A percentile compares a stretch with the other conserved stretches of the same genome.
Conservation (phyloP, 2,888 invertebrate genomes). For the Drosophila kanekoi region DNA sequence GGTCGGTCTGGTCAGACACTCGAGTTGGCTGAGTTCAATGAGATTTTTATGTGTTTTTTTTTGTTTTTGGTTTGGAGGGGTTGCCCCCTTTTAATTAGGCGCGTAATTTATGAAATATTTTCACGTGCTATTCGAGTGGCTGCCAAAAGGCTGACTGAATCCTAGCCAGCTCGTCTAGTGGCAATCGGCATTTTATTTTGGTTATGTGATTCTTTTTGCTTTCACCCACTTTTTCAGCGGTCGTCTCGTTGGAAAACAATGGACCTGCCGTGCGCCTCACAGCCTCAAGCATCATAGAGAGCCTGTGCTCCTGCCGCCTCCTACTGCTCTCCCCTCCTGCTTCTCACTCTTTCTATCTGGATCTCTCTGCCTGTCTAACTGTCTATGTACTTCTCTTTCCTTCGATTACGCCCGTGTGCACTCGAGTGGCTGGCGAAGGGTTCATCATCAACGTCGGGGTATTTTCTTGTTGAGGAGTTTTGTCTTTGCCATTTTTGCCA, state of each 20-base stretch:
- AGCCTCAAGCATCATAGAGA: conserved; percentile 59
- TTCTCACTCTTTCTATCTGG: conserved; percentile 1
- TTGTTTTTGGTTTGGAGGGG: conserved; percentile 6
- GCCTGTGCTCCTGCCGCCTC: conserved; percentile 4
- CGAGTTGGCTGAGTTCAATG: conserved; percentile 67
- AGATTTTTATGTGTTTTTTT: conserved; percentile 25
- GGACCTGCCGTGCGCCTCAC: conserved; percentile 40
- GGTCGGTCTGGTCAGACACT: conserved; percentile 72
- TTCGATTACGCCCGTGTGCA: conserved; percentile 46
- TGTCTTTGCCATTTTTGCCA: conserved; percentile 58
- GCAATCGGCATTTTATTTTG: conserved; percentile 49
- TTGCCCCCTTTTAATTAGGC: conserved; percentile 73
- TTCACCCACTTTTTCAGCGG: conserved; percentile 71
- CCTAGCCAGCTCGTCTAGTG: conserved; percentile 54
- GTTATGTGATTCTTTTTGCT: conserved; percentile 12
- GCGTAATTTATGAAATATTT: conserved; percentile 78
- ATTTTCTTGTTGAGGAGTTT: conserved; percentile 79
- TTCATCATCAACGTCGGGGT: conserved; percentile 76
- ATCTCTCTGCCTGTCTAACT: conserved; percentile 23
- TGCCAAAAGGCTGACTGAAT: conserved; percentile 64
- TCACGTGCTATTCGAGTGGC: conserved; percentile 71
- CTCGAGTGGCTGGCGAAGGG: conserved; percentile 74
- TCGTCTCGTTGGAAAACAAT: conserved; percentile 58
- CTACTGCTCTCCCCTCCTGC: not conserved
- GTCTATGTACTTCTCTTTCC: conserved; percentile 3